Evolutionary conservation across 2,797 vertebrate genomes (phyloP).

Genomic region (Otolemur crassicaudatus): DNA sequence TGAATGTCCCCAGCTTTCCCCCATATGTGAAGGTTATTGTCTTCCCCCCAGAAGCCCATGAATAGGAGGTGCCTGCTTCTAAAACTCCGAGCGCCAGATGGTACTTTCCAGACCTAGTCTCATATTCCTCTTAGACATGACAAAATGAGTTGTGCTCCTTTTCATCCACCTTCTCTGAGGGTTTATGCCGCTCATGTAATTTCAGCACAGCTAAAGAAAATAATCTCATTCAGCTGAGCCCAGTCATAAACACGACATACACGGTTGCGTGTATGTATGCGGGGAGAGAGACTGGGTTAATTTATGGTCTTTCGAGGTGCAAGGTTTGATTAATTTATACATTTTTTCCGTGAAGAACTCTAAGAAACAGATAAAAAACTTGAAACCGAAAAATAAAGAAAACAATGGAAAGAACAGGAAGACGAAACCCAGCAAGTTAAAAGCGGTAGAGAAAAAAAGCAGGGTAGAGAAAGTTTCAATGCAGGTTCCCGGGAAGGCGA

Average conservation of each 20-base stretch:
- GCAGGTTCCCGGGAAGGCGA: background rate
- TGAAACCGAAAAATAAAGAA: background rate
- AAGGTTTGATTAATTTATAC: background rate
- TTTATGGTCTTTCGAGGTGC: background rate
- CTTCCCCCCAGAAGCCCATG: background rate
- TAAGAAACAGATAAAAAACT: background rate
- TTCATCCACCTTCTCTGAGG: background rate
- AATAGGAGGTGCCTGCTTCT: background rate
- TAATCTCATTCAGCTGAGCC: background rate
- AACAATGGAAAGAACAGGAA: background rate
- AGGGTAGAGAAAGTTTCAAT: background rate
- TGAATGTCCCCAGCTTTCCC: background rate
- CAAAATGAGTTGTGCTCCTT: background rate
- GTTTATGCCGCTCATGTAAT: background rate
- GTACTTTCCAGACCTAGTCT: background rate
- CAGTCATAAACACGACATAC: background rate
- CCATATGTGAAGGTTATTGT: background rate
- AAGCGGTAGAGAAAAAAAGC: background rate
- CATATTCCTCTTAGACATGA: background rate
- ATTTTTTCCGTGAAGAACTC: background rate
- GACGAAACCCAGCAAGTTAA: background rate
- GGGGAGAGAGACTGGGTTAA: background rate
- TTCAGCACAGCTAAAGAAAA: background rate
- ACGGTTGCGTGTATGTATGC: fast-evolving
- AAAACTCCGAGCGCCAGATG: background rate